Base-by-base conservation (phyloP, 2,797 vertebrate genomes). In the Melanotaenia trifasciata region DNA sequence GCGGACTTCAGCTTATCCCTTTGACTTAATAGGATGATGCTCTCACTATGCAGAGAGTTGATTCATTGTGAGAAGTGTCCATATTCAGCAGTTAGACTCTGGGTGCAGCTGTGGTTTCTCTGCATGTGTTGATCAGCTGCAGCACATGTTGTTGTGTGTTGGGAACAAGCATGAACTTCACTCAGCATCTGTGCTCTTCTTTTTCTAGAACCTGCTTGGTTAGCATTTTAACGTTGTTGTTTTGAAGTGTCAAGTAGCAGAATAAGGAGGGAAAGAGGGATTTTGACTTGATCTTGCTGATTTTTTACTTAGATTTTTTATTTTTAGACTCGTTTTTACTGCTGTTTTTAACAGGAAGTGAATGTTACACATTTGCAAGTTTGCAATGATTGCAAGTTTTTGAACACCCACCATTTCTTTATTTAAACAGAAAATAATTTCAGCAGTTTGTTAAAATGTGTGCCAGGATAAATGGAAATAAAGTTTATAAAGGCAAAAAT, bases 1-100 rank as follows among this genome's bases (percentile, higher is more conserved):
- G 6, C 45, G 60, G 66, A 14, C 43, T 32, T 72, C 57, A 69
- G 57, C 77, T 88, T 64, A 69, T 79, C 72, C 69, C 32, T 20
- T 54, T 67, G 38, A 67, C 71, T 59, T 51, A 67, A 65, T 57
- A 33, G 58, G 76, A 72, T 66, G 71, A 76, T 66, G 26, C 60
- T 50, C 58, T 78, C 12, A 0, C 69, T 83, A 57, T 53, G 51
- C 76, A 40, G 58, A 64, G 65, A 59, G 13, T 32, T 36, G 58
- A 75, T 68, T 80, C 62, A 35, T 43, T 68, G 54, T 74, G 57
- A 64, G 75, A 67, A 58, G 61, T 67, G 26, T 62, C 26, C 30
- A 8, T 53, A 67, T 65, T 74, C 51, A 14, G 59, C 70, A 6
- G 10, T 51, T 58, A 70, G 54, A 66, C 22, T 20, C 33, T 22